A percentile compares a stretch with the other conserved stretches of the same genome.
These are phyloP conservation scores for Callithrix jacchus DNA, from an alignment of 2,113 vertebrate genomes.

Conservation along the genomic window DNA sequence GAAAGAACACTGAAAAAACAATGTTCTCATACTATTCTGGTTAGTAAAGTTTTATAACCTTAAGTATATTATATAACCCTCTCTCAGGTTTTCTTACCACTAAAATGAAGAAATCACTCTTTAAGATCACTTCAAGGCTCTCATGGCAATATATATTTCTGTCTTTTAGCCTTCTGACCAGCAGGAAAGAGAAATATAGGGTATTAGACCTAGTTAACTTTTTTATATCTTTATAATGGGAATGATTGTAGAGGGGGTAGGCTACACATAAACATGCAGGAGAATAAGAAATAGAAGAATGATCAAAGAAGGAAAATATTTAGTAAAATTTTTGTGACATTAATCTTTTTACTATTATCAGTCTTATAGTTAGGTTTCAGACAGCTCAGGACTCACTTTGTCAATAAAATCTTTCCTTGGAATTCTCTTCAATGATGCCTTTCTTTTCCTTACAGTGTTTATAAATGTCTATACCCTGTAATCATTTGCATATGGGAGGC, in stretches of 20 bases:
- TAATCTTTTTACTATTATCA: neutral
- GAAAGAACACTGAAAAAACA: neutral
- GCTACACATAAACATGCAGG: conserved; percentile 4
- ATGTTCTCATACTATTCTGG: conserved; percentile 5
- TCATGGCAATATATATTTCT: neutral
- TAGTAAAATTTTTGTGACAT: conserved; percentile 13
- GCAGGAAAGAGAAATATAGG: conserved; percentile 28
- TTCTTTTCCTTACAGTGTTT: conserved; percentile 29
- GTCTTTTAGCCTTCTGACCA: neutral
- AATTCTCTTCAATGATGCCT: conserved; percentile 24
- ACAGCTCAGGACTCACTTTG: conserved; percentile 13
- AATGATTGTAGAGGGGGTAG: neutral
- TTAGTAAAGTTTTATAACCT: neutral
- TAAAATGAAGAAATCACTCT: conserved; percentile 32
- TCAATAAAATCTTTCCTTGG: conserved; percentile 37
- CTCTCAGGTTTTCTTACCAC: conserved; percentile 15
- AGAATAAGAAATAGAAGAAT: conserved; percentile 42
- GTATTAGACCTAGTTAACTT: conserved; percentile 13
- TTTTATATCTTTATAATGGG: conserved; percentile 22
- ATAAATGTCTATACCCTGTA: neutral
- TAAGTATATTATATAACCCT: neutral
- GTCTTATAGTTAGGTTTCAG: neutral
- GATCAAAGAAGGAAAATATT: conserved; percentile 34
- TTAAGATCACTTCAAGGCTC: neutral
- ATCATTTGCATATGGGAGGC: neutral